Base-by-base conservation (phyloP, 2,888 invertebrate species). In the Ypsolopha sequella region DNA sequence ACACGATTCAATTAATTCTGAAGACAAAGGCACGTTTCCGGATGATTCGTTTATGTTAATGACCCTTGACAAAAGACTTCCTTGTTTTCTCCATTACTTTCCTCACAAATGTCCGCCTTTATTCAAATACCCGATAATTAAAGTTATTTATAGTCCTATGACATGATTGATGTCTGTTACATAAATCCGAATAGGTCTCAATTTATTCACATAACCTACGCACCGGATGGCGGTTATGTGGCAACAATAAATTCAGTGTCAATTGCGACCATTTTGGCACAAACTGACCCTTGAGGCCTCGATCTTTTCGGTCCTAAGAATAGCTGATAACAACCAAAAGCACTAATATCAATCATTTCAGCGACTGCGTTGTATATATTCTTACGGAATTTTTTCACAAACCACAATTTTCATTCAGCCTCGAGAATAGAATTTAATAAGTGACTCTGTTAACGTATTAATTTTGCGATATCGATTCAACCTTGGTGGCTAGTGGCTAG, bases 381-480 rank as follows among this genome's bases (percentile, higher is more conserved):
- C 24, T 24, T 24, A 2, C 24, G 24, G 24, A 2, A 24, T 24
- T 24, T 3, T 4, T 24, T 24, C 24, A 24, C 2, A 24, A 24
- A 24, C 24, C 24, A 24, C 24, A 48, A 52, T 51, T 51, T 62
- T 57, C 60, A 58, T 44, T 41, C 44, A 52, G 54, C 57, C 54
- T 57, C 53, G 50, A 51, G 55, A 55, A 55, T 54, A 56, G 55
- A 54, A 54, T 53, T 44, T 58, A n/a, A n/a, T n/a, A 65, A 59
- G 66, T 60, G 61, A 66, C 60, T 66, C 56, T 54, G 58, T 62
- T 64, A 64, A 65, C 62, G 56, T 51, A 51, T 51, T 46, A 46
- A 51, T 51, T 62, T 63, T 55, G 66, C 64, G 60, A 65, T 70
- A 74, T 75, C 68, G 66, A 69, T 73, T 64, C 62, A 63, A 65